phyloP scores from a whole-genome alignment of 2,113 vertebrate genomes.

The Corythornis cristatus region DNA sequence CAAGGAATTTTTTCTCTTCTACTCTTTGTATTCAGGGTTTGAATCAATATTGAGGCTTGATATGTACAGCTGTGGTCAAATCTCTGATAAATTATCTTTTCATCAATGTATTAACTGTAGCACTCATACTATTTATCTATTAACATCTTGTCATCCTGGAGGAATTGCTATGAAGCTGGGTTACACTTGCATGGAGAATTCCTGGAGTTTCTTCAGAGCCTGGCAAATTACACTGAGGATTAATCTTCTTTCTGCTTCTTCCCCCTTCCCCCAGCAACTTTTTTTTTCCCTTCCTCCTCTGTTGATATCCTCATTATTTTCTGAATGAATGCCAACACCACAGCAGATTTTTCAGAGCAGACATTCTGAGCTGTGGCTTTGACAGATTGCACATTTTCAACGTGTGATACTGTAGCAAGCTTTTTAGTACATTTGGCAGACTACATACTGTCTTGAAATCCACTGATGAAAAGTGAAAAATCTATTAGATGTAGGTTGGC shows the following conservation, averaged over 20 bases:
- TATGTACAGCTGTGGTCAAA: neutral
- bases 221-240: neutral
- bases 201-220: neutral
- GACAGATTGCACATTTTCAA: conserved; percentile 62
- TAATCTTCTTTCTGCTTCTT: neutral
- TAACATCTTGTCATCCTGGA: neutral
- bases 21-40: neutral
- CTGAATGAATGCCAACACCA: conserved; percentile 31
- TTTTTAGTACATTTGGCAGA: conserved; percentile 69
- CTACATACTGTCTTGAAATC: conserved; percentile 70
- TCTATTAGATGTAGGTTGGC: conserved; percentile 71
- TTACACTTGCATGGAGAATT: neutral
- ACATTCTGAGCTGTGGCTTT: conserved; percentile 56
- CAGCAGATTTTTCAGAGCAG: conserved; percentile 49
- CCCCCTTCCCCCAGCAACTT: neutral
- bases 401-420: conserved; percentile 57
- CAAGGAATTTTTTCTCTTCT: neutral
- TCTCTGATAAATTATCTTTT: conserved; percentile 41
- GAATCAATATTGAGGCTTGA: conserved; percentile 19
- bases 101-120: conserved; percentile 3
- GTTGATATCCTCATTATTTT: conserved; percentile 56
- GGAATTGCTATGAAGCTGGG: neutral
- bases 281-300: neutral
- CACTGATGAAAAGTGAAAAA: conserved; percentile 74
- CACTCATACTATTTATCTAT: neutral